A percentile compares a stretch with the other conserved stretches of the same genome.
phyloP scores from a whole-genome alignment of 2,888 invertebrate genomes.

The Brachyopa scutellaris region DNA sequence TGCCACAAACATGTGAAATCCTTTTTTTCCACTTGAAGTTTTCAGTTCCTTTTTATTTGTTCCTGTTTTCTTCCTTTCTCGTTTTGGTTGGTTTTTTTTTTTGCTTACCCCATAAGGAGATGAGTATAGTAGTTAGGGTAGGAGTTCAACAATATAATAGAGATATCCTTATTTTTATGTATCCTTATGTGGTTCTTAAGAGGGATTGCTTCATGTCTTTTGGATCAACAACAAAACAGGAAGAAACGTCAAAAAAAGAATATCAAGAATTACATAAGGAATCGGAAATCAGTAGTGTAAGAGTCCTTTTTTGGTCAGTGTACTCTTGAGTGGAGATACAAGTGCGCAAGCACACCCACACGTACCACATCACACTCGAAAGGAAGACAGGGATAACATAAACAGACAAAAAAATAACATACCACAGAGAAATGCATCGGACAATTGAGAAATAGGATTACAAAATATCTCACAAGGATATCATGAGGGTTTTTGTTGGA shows the following conservation, averaged over 20 bases:
- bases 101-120: slow-evolving; percentile 2
- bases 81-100: neutral
- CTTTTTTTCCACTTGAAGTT: slow-evolving; percentile 70
- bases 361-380: no score
- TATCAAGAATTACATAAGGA: slow-evolving; percentile 44
- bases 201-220: slow-evolving; percentile 68
- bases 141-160: slow-evolving; percentile 63
- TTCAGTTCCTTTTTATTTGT: slow-evolving; percentile 43
- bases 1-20: slow-evolving; percentile 71
- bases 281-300: slow-evolving; percentile 59
- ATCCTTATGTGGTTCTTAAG: slow-evolving; percentile 71
- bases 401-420: slow-evolving; percentile 4
- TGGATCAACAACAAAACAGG: slow-evolving; percentile 59
- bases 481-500: slow-evolving; percentile 1
- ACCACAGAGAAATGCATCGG: slow-evolving; percentile 56
- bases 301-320: slow-evolving; percentile 30
- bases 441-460: slow-evolving; percentile 70
- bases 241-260: neutral
- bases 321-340: slow-evolving; percentile 6
- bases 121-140: neutral
- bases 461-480: slow-evolving; percentile 62
- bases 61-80: neutral
- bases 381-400: neutral
- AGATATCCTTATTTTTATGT: slow-evolving; percentile 70
- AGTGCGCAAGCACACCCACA: neutral